Evolutionary conservation across 1,140 invertebrate genomes (phyloP), one percentile per base, ranked within the genome.

Genomic region (Manduca sexta): DNA sequence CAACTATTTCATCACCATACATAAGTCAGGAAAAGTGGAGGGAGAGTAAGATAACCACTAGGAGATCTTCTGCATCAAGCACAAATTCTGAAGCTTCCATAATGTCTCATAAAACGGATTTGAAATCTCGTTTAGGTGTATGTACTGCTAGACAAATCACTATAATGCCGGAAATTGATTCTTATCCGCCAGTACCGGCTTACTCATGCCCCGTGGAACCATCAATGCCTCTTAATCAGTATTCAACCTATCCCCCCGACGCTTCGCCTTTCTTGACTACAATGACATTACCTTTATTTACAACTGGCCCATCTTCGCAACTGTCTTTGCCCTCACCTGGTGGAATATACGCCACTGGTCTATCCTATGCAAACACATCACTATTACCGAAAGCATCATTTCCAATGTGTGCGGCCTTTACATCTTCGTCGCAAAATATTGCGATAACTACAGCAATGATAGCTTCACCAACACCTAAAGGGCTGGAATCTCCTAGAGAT

Each of bases 361-460:
- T 90, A 13, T 81, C 89, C 5, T 93, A 90, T 45, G 59, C 88
- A 2, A 86, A 87, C 17, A 83, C 70, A 1, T 60, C 75, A 12
- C 50, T 79, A 15, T 60, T 81, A 33, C 71, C 69, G 4, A 80
- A 81, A 53, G 68, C 87, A 39, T 68, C 85, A 7, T 83, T 79
- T 58, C 60, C 90, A 11, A 80, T 91, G 0, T 92, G 91, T 79
- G 90, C 90, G 2, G 93, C 93, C 2, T 94, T 94, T 65, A 93
- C 93, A 3, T 90, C 92, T 11, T 93, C 92, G 2, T 90, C 92
- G 34, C 91, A 93, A 68, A 93, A 94, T 63, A 92, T 93, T 87
- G 92, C 91, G 0, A 70, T 94, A 1, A 93, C 92, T 2, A 91
- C 92, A 4, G 90, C 92, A 0, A 93, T 94, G 89, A 92, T 93